Evolutionary conservation across 2,797 vertebrate genomes (phyloP).

Genomic region (Pipistrellus pipistrellus): DNA sequence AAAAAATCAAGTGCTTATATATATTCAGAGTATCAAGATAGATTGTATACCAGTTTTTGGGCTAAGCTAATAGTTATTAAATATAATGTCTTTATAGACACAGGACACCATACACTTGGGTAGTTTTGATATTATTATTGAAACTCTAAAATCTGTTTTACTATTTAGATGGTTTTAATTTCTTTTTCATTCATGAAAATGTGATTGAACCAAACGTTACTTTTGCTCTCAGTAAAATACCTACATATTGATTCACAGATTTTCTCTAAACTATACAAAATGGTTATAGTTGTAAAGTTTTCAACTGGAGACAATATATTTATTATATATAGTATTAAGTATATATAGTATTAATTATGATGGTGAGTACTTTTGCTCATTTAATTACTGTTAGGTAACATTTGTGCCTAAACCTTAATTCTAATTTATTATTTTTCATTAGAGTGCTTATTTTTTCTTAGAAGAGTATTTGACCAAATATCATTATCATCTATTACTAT

Average conservation of each 20-base stretch:
- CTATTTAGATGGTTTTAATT: not conserved
- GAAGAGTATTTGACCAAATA: not conserved
- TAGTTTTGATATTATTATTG: not conserved
- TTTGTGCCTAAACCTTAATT: conserved; percentile 1
- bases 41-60: not conserved
- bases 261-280: not conserved
- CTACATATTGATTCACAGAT: not conserved
- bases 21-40: conserved; percentile 21
- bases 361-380: not conserved
- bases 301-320: not conserved
- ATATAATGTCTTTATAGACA: not conserved
- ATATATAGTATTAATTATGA: not conserved
- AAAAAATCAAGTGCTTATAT: not conserved
- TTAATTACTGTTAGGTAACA: not conserved
- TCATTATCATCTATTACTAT: not conserved
- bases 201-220: conserved; percentile 10
- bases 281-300: conserved; percentile 11
- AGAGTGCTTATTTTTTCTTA: conserved; percentile 1
- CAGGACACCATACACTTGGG: not conserved
- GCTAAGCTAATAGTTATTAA: not conserved
- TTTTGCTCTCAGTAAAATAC: not conserved
- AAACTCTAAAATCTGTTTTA: conserved; percentile 26
- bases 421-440: conserved; percentile 16
- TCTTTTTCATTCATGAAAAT: conserved; percentile 13
- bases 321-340: not conserved